These are phyloP conservation scores for Pseudobourletiella spinata DNA, from an alignment of 1,140 invertebrate genomes.

Conservation along the genomic window DNA sequence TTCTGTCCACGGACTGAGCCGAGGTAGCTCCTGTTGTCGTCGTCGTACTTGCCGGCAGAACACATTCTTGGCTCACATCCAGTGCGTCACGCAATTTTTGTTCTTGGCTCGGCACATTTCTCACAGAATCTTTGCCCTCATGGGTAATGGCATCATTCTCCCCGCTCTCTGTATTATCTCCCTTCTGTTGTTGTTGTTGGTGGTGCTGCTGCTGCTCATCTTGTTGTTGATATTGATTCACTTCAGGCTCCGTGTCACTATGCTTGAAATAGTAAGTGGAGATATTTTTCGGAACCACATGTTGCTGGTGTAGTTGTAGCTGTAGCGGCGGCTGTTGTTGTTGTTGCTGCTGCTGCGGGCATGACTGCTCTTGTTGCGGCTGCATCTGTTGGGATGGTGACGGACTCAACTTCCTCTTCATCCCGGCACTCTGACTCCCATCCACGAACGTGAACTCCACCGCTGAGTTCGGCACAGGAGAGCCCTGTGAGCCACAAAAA, in stretches of 20 bases:
- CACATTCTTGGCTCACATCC: constrained; percentile 31
- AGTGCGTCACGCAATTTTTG: constrained; percentile 17
- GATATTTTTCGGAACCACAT: constrained; percentile 30
- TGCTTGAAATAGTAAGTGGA: constrained; percentile 38
- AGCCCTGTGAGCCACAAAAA: constrained; percentile 17
- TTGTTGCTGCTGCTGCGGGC: too few species aligned
- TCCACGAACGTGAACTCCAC: constrained; percentile 32
- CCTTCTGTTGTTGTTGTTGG: too few species aligned
- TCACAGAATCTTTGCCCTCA: background rate
- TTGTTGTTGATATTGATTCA: constrained; percentile 17
- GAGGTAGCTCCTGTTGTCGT: too few species aligned
- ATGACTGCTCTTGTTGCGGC: too few species aligned
- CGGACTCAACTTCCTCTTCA: constrained; percentile 32
- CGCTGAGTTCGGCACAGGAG: constrained; percentile 32
- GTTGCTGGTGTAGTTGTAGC: constrained; percentile 11
- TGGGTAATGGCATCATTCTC: background rate
- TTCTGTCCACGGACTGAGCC: constrained; percentile 20
- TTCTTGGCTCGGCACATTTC: background rate
- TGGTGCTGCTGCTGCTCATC: too few species aligned
- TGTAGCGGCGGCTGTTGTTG: too few species aligned
- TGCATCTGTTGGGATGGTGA: constrained; percentile 16
- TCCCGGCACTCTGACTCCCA: constrained; percentile 26
- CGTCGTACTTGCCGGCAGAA: constrained; percentile 7
- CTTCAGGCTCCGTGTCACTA: constrained; percentile 35
- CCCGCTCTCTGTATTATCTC: background rate